Conservation (phyloP, 2,888 invertebrate species). For the Holacanthella duospinosa region DNA sequence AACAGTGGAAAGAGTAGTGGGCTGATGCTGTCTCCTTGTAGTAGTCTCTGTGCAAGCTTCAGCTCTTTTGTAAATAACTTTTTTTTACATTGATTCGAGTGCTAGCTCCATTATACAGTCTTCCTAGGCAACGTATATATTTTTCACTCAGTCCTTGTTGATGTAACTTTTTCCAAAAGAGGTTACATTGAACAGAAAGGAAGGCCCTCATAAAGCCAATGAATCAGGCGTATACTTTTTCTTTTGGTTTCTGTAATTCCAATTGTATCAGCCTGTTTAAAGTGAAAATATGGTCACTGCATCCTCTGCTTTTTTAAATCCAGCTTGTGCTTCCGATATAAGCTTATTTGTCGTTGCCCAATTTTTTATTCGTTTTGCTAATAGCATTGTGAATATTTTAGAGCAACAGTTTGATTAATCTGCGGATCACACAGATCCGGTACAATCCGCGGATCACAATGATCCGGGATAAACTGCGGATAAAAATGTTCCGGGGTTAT, state of each 20-base stretch:
- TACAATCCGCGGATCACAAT: too few species aligned
- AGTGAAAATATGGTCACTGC: background rate
- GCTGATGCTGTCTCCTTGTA: background rate
- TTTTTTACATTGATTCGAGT: background rate
- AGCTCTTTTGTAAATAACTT: background rate
- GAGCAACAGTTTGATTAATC: background rate
- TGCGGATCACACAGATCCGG: too few species aligned
- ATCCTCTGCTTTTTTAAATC: background rate
- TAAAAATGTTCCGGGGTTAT: too few species aligned
- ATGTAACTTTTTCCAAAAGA: background rate
- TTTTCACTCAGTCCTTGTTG: background rate
- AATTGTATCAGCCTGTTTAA: background rate
- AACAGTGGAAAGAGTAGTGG: background rate
- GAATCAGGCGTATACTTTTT: slow-evolving; percentile 3
- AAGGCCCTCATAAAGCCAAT: background rate
- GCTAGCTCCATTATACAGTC: background rate
- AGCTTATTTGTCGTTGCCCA: background rate
- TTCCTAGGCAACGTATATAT: background rate
- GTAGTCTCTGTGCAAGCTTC: background rate
- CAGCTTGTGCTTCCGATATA: background rate
- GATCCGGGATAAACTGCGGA: too few species aligned
- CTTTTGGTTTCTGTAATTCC: background rate
- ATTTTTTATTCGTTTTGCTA: background rate
- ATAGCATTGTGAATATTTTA: background rate
- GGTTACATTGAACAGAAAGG: background rate